phyloP scores from a whole-genome alignment of 1,140 invertebrate species.

The Trachelipus rathkii region DNA sequence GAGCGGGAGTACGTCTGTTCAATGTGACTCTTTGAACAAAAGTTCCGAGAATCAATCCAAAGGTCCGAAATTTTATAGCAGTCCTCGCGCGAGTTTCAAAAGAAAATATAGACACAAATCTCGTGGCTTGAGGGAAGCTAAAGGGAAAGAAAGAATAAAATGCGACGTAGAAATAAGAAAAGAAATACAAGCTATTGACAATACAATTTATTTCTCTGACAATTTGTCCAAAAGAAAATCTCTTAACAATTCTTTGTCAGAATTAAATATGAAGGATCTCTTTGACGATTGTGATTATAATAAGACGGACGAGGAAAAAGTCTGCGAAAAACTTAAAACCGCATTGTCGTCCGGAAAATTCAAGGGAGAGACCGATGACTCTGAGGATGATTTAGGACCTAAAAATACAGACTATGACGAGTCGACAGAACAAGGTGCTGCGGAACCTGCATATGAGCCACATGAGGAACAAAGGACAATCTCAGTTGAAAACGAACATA shows the following conservation, averaged over 20 bases:
- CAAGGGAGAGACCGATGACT: slow-evolving; percentile 43
- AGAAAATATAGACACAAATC: slow-evolving; percentile 35
- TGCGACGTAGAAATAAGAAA: not conserved
- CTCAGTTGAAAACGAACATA: no score
- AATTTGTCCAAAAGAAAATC: not conserved
- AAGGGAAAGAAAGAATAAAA: not conserved
- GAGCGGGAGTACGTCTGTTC: slow-evolving; percentile 20
- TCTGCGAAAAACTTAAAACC: slow-evolving; percentile 43
- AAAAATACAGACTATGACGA: not conserved
- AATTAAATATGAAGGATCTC: not conserved
- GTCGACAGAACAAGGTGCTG: not conserved
- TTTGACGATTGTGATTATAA: slow-evolving; percentile 33
- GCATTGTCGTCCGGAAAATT: slow-evolving; percentile 44
- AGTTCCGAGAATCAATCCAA: slow-evolving; percentile 28
- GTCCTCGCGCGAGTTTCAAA: slow-evolving; percentile 33
- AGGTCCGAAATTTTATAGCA: slow-evolving; percentile 22
- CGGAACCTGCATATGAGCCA: no score
- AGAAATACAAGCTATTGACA: not conserved
- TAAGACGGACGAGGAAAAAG: slow-evolving; percentile 45
- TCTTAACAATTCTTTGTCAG: not conserved
- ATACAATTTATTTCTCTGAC: not conserved
- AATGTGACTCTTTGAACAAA: slow-evolving; percentile 29
- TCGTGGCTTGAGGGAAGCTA: not conserved
- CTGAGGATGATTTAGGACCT: slow-evolving; percentile 31
- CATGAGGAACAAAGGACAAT: no score